phyloP scores from a whole-genome alignment of 2,888 invertebrate genomes.

The Caradrina kadenii region DNA sequence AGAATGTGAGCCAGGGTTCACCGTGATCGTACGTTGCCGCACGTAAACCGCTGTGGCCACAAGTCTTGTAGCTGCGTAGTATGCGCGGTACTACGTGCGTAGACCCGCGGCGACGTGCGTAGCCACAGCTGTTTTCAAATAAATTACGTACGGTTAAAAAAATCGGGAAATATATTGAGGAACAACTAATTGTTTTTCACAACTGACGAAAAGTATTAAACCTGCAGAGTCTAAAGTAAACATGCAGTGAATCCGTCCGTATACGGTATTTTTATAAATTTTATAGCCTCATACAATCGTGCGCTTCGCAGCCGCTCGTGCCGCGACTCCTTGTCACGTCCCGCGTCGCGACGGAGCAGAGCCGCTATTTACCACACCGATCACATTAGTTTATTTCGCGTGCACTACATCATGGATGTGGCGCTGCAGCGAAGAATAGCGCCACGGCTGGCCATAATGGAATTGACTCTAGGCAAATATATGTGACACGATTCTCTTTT shows the following conservation, averaged over 20 bases:
- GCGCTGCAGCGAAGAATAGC: conserved; percentile 18
- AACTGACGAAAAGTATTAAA: too few species aligned
- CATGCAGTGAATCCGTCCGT: too few species aligned
- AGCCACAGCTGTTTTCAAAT: background rate
- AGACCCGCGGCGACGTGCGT: background rate
- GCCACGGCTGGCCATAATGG: conserved; percentile 4
- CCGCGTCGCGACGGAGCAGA: conserved; percentile 7
- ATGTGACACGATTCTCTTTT: background rate
- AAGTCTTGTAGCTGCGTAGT: background rate
- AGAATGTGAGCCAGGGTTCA: background rate
- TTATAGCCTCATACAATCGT: conserved; percentile 9
- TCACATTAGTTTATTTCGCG: conserved; percentile 52
- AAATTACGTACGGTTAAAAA: too few species aligned
- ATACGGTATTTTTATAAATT: background rate
- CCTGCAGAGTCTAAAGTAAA: too few species aligned
- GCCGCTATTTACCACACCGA: conserved; percentile 45
- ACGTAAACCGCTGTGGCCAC: background rate
- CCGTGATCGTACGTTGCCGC: background rate
- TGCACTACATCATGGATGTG: conserved; percentile 33
- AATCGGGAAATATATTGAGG: too few species aligned
- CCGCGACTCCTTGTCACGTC: conserved; percentile 21
- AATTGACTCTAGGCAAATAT: background rate
- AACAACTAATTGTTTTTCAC: too few species aligned
- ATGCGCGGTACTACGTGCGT: background rate
- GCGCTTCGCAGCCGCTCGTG: conserved; percentile 5